Evolutionary conservation across 2,888 invertebrate species (phyloP), one percentile per base, ranked within the genome.

Genomic region (Cabera pusaria): DNA sequence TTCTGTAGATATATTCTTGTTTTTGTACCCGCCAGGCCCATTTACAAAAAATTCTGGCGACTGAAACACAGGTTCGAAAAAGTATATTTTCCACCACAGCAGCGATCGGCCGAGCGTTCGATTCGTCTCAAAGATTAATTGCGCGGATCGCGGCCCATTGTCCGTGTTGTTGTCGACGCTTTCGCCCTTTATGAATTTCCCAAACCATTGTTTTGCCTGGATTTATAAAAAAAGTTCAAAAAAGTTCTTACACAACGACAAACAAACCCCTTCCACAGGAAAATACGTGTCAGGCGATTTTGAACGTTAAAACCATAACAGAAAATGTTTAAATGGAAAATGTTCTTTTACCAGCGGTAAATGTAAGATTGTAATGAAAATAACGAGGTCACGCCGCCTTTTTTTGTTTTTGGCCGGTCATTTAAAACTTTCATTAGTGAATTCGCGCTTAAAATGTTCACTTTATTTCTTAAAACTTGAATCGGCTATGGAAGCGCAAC

Each of bases 401-500:
- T 78, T 74, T 72, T 73, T 52, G 49, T 53, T 48, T 80, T 79
- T 77, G 71, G 78, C 68, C 71, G 73, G 79, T 78, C 76, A 78
- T 84, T 85, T 84, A 77, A 82, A 84, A 84, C 76, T 84, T 85
- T 84, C 82, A 84, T 85, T 84, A 83, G 84, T 81, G 84, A 81
- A 79, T 81, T 77, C 76, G 75, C 69, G 67, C 75, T 59, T 63
- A 73, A 72, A 72, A 64, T 67, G 70, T 69, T 65, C 68, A 73
- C 72, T 80, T 78, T 77, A 75, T 74, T 72, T 70, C 75, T 74
- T 69, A 52, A n/a, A 67, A 65, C 61, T 67, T 71, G 69, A 46
- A 52, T 56, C 55, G 51, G 52, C 51, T 45, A 47, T 47, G 52
- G 54, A 52, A 57, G 51, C 52, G 50, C 57, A 56, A 34, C 34